Evolutionary conservation across 1,140 invertebrate genomes (phyloP), one percentile per base, ranked within the genome.

Genomic region (Aphis craccivora): DNA sequence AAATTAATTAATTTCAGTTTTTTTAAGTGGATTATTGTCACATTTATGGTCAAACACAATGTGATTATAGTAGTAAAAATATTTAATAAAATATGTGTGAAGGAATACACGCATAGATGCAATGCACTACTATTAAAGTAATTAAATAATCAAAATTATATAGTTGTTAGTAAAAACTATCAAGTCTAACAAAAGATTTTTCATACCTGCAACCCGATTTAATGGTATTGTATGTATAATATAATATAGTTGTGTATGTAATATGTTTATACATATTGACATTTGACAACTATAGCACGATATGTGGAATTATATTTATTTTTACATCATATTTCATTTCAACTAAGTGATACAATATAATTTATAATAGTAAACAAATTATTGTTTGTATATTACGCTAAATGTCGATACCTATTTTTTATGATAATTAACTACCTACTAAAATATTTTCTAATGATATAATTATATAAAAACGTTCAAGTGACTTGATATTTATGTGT

Each of bases 291-390:
- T n/a, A 88, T 25, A 22, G 25, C 14, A n/a, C 2, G 30, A 51
- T 88, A 88, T 43, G 8, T 89, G 51, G 20, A 55, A 55, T 55
- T 55, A 40, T 89, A 88, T 88, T 88, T 67, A 30, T 60, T 67
- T 45, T 43, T 40, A 55, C 89, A 14, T 30, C 0, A 9, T n/a
- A 67, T n/a, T 60, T 60, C 37, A 90, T 40, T 90, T 90, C 2
- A 67, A 45, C 43, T 67, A 48, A 67, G 51, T 90, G 89, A 43
- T 60, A n/a, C 9, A 25, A 35, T n/a, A 30, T 88, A 88, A 76
- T n/a, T 35, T 51, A 43, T n/a, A 45, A 35, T 14, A 60, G 53
- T 60, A 40, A 60, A 60, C 88, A 76, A 76, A 30, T 4, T 51
- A 51, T 51, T 51, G 18, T 51, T 51, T 51, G 48, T 51, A 90